Evolutionary conservation across 2,888 invertebrate species (phyloP).

Genomic region (Tolmerus cingulatus): DNA sequence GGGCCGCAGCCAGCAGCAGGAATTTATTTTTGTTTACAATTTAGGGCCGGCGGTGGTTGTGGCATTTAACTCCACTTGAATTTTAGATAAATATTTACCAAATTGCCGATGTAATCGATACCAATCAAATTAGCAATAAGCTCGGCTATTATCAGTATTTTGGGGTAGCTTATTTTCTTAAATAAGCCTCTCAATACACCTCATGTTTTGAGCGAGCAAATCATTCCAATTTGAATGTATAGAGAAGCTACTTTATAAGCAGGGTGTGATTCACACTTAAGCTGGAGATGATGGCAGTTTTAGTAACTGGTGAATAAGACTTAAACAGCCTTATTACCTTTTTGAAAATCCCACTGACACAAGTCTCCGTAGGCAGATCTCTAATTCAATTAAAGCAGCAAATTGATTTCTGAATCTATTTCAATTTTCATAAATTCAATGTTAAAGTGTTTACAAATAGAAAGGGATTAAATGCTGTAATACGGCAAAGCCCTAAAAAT

Average conservation of each 20-base stretch:
- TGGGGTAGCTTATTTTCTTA: not conserved
- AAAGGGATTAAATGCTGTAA: too few species aligned
- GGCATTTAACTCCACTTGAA: constrained; percentile 20
- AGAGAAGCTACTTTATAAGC: not conserved
- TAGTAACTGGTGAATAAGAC: not conserved
- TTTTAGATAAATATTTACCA: constrained; percentile 24
- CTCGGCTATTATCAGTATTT: constrained; percentile 13
- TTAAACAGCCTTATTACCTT: too few species aligned
- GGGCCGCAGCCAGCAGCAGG: not conserved
- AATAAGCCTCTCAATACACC: not conserved
- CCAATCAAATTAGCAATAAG: constrained; percentile 32
- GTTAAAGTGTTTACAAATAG: too few species aligned
- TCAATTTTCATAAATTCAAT: too few species aligned
- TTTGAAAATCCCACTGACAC: too few species aligned
- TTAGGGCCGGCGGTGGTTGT: not conserved
- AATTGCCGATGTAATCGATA: constrained; percentile 8
- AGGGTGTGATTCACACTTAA: not conserved
- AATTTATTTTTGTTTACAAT: constrained; percentile 20
- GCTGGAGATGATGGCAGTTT: not conserved
- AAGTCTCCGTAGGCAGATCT: too few species aligned
- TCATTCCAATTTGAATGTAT: not conserved
- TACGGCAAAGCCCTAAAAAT: too few species aligned
- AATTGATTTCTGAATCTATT: too few species aligned
- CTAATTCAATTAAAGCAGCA: too few species aligned
- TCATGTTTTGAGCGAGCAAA: not conserved